Conservation (phyloP, 2,113 vertebrate species). For the Pitta sordida region DNA sequence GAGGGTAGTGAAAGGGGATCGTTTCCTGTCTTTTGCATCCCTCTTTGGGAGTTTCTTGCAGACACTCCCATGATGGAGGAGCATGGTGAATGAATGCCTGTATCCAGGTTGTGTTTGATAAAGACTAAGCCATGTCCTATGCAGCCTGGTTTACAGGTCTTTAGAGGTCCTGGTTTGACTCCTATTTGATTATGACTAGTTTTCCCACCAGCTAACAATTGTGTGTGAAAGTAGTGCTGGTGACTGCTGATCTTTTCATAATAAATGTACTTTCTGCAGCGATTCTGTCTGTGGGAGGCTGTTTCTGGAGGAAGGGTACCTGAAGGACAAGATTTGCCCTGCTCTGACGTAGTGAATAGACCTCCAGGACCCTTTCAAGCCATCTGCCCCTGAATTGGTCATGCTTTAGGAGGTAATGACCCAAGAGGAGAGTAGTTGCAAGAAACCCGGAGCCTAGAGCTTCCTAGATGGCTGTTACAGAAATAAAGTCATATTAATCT, state of each 20-base stretch:
- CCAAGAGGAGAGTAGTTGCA: not conserved
- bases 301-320: not conserved
- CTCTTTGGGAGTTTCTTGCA: not conserved
- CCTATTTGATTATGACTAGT: not conserved
- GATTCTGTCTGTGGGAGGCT: not conserved
- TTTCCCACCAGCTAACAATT: not conserved
- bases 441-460: not conserved
- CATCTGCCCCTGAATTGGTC: not conserved
- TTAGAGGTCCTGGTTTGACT: not conserved
- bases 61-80: not conserved
- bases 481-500: not conserved
- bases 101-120: not conserved
- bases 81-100: not conserved
- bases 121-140: not conserved
- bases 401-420: slow-evolving; percentile 5
- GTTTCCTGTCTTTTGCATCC: not conserved
- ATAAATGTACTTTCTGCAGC: not conserved
- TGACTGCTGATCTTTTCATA: not conserved
- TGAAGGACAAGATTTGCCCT: not conserved
- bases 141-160: not conserved
- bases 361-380: not conserved
- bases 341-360: not conserved
- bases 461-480: not conserved
- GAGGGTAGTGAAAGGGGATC: slow-evolving; percentile 8
- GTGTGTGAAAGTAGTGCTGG: not conserved